These are phyloP conservation scores for Chrosomus eos DNA, from an alignment of 2,797 vertebrate species.

Conservation along the genomic window DNA sequence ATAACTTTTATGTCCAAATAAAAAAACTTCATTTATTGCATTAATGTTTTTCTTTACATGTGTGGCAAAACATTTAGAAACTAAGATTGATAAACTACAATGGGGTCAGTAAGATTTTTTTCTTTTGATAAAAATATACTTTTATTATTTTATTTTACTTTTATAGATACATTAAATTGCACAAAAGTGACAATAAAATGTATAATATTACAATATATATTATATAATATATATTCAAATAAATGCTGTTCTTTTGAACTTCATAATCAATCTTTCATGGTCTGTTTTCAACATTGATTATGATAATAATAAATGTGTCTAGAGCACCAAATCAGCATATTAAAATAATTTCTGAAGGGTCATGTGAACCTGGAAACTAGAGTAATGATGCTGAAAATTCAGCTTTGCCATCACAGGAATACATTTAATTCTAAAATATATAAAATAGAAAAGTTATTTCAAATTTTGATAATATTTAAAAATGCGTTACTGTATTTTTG, in stretches of 20 bases:
- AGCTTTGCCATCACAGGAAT: neutral
- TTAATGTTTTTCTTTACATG: neutral
- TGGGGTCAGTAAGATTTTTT: neutral
- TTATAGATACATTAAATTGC: too few relatives aligned
- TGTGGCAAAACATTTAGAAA: neutral
- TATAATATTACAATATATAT: neutral
- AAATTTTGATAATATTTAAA: too few relatives aligned
- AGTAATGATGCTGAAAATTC: neutral
- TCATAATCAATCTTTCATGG: neutral
- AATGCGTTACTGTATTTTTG: neutral
- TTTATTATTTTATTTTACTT: too few relatives aligned
- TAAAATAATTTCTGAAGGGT: neutral
- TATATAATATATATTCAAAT: too few relatives aligned
- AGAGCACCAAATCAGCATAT: neutral
- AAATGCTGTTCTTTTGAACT: neutral
- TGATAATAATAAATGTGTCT: neutral
- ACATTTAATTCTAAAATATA: neutral
- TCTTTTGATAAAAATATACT: too few relatives aligned
- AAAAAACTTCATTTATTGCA: neutral
- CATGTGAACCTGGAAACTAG: neutral
- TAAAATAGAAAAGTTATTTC: neutral
- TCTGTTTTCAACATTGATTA: neutral
- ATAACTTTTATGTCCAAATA: neutral
- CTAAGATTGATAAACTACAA: neutral
- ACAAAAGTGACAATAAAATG: too few relatives aligned